Percentiles rank a stretch among this genome's conserved stretches.
These are phyloP conservation scores for Aplysina aerophoba DNA, from an alignment of 37 sponge, comb jelly and placozoan species.

Conservation along the genomic window DNA sequence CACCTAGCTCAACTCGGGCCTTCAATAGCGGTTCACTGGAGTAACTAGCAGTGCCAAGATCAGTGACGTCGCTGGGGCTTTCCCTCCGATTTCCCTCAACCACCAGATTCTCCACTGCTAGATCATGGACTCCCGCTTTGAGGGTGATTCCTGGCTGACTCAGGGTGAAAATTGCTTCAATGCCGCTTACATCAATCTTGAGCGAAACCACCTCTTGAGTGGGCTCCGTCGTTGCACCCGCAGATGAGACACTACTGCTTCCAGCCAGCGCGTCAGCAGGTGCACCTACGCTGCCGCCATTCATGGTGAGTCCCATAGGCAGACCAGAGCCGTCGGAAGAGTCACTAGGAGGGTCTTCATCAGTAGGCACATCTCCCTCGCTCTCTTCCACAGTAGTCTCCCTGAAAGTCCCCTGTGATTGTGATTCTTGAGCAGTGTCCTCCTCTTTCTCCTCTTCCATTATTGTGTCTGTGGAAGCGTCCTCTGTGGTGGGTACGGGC, in stretches of 20 bases:
- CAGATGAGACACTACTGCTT: background rate
- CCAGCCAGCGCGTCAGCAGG: too few relatives aligned
- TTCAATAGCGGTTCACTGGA: slow-evolving; percentile 41
- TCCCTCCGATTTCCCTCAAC: background rate
- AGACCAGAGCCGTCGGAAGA: background rate
- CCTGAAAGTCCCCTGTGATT: background rate
- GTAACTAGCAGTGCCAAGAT: too few relatives aligned
- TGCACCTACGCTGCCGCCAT: background rate
- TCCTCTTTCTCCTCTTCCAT: background rate
- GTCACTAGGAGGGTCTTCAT: background rate
- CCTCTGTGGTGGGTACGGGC: background rate
- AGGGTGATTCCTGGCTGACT: slow-evolving; percentile 30
- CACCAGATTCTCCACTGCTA: slow-evolving; percentile 35
- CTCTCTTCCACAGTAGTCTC: background rate
- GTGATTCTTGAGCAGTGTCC: background rate
- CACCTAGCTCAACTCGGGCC: slow-evolving; percentile 54
- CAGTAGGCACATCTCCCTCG: background rate
- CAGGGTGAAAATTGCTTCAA: slow-evolving; percentile 10
- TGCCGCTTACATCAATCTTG: background rate
- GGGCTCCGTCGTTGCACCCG: background rate
- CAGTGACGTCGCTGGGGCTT: background rate
- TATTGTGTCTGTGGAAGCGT: too few relatives aligned
- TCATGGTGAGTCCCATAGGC: background rate
- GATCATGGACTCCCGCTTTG: slow-evolving; percentile 20
- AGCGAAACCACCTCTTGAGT: background rate